Conservation (phyloP, 2,888 invertebrate species). For the Drosophila gaucha region DNA sequence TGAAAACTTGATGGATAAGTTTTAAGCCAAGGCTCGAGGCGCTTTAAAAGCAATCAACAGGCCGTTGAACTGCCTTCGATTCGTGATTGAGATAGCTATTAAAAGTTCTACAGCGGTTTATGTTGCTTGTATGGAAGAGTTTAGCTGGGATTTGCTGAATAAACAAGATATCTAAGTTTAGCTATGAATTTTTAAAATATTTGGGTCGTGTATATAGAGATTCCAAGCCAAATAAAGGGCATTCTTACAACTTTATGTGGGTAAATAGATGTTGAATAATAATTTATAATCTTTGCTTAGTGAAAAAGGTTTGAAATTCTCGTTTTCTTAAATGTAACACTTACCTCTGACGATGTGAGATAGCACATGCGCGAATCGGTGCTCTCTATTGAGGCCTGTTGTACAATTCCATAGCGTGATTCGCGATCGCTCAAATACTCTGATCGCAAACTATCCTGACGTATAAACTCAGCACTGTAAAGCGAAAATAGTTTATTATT, state of each 20-base stretch:
- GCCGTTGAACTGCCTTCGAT: conserved; percentile 10
- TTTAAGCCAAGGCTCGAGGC: conserved; percentile 12
- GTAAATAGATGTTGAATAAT: no score
- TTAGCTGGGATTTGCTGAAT: conserved; percentile 1
- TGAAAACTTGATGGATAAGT: conserved; percentile 32
- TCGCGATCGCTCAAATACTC: conserved; percentile 96
- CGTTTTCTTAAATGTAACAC: conserved; percentile 82
- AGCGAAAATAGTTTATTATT: conserved; percentile 43
- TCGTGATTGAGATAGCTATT: background rate
- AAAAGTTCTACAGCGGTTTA: background rate
- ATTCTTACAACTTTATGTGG: background rate
- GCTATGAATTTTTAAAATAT: background rate
- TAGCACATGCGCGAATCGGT: conserved; percentile 97
- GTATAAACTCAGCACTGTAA: conserved; percentile 92
- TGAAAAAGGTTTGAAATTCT: background rate
- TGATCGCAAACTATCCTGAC: conserved; percentile 94
- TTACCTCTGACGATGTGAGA: conserved; percentile 97
- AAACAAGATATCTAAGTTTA: background rate
- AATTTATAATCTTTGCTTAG: no score
- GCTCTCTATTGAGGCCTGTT: conserved; percentile 97
- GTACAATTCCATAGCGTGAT: conserved; percentile 94
- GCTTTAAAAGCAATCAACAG: conserved; percentile 25
- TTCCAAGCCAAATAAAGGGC: no score
- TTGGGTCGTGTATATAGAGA: background rate
- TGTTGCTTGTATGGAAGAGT: background rate